Base-by-base conservation (phyloP, 2,797 vertebrate genomes). In the Epinephelus malabaricus region DNA sequence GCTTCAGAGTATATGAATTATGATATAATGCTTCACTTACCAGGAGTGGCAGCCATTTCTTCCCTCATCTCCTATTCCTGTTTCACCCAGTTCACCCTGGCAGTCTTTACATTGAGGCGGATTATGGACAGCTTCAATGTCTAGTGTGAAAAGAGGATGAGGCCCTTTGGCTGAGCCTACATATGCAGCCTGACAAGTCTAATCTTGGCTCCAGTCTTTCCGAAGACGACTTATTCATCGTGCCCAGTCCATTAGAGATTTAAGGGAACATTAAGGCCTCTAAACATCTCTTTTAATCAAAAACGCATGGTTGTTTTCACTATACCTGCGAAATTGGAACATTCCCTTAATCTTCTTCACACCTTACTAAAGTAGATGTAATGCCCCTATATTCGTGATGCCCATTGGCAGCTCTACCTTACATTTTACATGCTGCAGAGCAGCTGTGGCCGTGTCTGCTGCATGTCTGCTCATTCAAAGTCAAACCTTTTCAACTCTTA, bases 101-200 rank as follows among this genome's bases (percentile, higher is more conserved):
- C 71, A 70, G 30, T 60, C 59, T 73, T 54, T 68, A 59, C 67
- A 75, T 58, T 60, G 65, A 69, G 62, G 47, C 45, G 3, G 54
- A 72, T 84, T 83, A 50, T 69, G 82, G 76, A 66, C 65, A 18
- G 67, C 47, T 79, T 87, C 64, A 74, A 27, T 78, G 63, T 78
- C 62, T 60, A 25, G 55, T 80, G 72, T 84, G 70, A 84, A 87
- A 86, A 79, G 68, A 86, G 66, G 74, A 86, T 67, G 76, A 83
- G 73, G 81, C 79, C 70, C 55, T 83, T 71, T 79, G 82, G 70
- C 87, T 79, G 72, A 88, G 70, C 34, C 64, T 71, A 72, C 78
- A 85, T 82, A 87, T 69, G 70, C 76, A 63, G 60, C 60, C 82
- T 80, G 73, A 86, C 76, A 85, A 76, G 67, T 79, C 73, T 83